phyloP scores from a whole-genome alignment of 2,113 vertebrate genomes.

The Notothenia coriiceps region DNA sequence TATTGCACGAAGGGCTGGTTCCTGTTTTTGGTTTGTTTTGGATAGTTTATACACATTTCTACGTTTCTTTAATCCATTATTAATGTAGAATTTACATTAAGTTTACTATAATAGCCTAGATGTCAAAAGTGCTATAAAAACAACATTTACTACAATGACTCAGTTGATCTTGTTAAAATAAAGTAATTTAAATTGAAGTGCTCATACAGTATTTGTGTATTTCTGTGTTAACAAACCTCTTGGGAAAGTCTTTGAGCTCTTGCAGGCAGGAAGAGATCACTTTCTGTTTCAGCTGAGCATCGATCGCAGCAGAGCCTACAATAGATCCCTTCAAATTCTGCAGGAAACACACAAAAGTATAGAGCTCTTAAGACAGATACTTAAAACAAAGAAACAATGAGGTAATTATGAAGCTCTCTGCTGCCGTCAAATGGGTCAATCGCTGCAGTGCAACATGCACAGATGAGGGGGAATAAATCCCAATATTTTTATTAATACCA shows the following conservation, averaged over 20 bases:
- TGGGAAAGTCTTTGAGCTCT: constrained; percentile 75
- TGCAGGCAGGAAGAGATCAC: constrained; percentile 64
- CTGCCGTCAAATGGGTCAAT: constrained; percentile 38
- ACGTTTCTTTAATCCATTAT: background rate
- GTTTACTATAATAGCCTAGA: too few relatives aligned
- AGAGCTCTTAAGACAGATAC: background rate
- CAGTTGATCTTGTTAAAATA: too few relatives aligned
- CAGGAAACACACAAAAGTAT: background rate
- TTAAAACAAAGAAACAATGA: fast-evolving
- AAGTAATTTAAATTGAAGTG: background rate
- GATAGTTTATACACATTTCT: background rate
- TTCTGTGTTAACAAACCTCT: constrained; percentile 55
- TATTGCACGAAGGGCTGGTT: background rate
- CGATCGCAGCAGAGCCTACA: constrained; percentile 39
- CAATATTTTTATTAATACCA: background rate
- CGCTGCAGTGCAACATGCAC: background rate
- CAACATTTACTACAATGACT: too few relatives aligned
- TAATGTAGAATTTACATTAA: too few relatives aligned
- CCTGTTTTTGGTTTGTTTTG: background rate
- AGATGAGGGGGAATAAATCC: background rate
- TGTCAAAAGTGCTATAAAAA: too few relatives aligned
- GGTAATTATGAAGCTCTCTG: constrained; percentile 17
- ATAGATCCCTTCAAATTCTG: constrained; percentile 65
- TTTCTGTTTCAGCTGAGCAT: constrained; percentile 66
- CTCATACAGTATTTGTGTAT: background rate